Percentiles rank a stretch among this genome's conserved stretches.
Evolutionary conservation across 2,888 invertebrate species (phyloP).

Genomic region (Panopea generosa): DNA sequence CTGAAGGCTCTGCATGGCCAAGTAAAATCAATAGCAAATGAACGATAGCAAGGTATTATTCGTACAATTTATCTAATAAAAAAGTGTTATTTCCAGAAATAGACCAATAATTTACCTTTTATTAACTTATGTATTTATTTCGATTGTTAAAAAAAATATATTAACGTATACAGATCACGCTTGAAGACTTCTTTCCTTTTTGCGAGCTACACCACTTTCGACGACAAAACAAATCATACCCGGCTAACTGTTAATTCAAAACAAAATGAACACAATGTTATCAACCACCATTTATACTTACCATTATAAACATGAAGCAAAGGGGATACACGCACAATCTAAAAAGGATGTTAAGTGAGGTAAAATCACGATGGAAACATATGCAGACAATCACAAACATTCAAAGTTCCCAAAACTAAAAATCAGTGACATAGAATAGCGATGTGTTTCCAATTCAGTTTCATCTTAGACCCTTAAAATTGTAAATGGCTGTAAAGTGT

Average conservation of each 20-base stretch:
- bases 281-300: no score
- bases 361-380: no score
- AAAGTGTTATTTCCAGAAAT: conserved; percentile 61
- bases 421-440: not conserved
- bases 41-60: conserved; percentile 65
- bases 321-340: no score
- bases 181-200: conserved; percentile 13
- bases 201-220: not conserved
- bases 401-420: conserved; percentile 1
- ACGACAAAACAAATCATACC: no score
- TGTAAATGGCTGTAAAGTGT: conserved; percentile 26
- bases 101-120: no score
- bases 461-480: conserved; percentile 4
- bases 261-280: not conserved
- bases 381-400: no score
- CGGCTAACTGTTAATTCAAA: conserved; percentile 22
- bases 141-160: no score
- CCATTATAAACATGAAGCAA: no score
- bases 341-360: no score
- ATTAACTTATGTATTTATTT: no score
- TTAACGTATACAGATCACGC: no score
- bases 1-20: conserved; percentile 33
- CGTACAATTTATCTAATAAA: conserved; percentile 57
- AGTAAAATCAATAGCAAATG: conserved; percentile 62
- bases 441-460: not conserved